These are phyloP conservation scores for Trimorus sp. DNA, from an alignment of 2,888 invertebrate species.

Conservation along the genomic window DNA sequence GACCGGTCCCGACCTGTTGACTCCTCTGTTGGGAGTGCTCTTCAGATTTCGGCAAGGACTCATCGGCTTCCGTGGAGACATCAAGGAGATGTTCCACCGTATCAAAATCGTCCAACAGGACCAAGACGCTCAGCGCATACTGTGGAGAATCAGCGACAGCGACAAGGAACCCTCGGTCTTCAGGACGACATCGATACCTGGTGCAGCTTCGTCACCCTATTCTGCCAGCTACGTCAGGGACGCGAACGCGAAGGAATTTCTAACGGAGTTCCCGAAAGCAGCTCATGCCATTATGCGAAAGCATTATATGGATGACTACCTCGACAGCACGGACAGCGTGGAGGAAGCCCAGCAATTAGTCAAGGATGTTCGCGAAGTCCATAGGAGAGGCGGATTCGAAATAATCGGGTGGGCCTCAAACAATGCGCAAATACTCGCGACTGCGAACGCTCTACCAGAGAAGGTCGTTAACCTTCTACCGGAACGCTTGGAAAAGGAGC, in stretches of 20 bases:
- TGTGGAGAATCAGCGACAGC: background rate
- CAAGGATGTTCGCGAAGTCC: background rate
- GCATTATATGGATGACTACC: background rate
- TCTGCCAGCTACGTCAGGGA: conserved; percentile 22
- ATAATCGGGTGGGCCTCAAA: background rate
- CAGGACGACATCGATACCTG: background rate
- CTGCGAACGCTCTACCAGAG: background rate
- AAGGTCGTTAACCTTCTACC: background rate
- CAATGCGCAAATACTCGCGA: too few species aligned
- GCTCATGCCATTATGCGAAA: background rate
- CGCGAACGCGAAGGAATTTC: background rate
- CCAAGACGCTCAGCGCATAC: background rate
- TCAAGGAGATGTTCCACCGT: conserved; percentile 72
- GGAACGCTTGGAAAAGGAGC: background rate
- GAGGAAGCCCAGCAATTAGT: background rate
- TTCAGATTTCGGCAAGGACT: conserved; percentile 74
- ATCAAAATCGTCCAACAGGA: background rate
- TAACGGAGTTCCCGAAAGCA: background rate
- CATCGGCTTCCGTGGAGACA: conserved; percentile 73
- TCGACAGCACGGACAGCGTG: background rate
- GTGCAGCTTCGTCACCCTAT: background rate
- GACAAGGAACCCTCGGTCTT: background rate
- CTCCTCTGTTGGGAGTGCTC: conserved; percentile 73
- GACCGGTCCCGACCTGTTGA: conserved; percentile 73
- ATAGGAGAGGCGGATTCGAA: background rate